Base-by-base conservation (phyloP, 2,888 invertebrate species). In the Campoplex nolae region DNA sequence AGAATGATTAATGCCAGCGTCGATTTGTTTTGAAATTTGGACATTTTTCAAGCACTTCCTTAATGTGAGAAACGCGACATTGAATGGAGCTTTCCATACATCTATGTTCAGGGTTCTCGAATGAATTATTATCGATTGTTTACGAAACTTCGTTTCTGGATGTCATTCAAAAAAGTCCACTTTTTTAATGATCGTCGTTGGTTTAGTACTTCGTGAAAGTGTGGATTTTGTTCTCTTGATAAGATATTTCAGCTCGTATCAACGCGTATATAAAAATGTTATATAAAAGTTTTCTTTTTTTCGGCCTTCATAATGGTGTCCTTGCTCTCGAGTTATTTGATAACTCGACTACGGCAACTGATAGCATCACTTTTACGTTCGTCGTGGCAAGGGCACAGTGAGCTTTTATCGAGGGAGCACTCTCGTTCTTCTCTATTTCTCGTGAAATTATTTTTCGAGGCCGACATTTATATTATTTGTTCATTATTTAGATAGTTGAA, bases 271-370 rank as follows among this genome's bases (percentile, higher is more conserved):
- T 62, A 32, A 62, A 62, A 62, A 32, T 58, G 67, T 67, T 68
- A 35, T 38, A 58, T 56, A 35, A 28, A 56, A 62, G 45, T 67
- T 68, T 68, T 65, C 32, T 62, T 38, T 38, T n/a, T 65, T 62
- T 62, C 70, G 74, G 70, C 75, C 74, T 75, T 79, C 79, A 79
- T 79, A 75, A 84, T 75, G 79, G 84, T 51, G 56, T 51, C 74
- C 74, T 74, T 35, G 74, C 56, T 74, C 70, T 32, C 32, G 62
- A 51, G 68, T 58, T 79, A 75, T 79, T 80, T 51, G 84, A 84
- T 84, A 79, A 74, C 79, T 54, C n/a, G 42, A 58, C 62, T 79
- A 68, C 75, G 32, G 70, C 79, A 68, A 80, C 70, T 75, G 79
- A 84, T 84, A 78, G 84, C 79, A 75, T 75, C 75, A 74, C 68